Evolutionary conservation across 1,140 invertebrate genomes (phyloP), one percentile per base, ranked within the genome.

Genomic region (Scylla paramamosain): DNA sequence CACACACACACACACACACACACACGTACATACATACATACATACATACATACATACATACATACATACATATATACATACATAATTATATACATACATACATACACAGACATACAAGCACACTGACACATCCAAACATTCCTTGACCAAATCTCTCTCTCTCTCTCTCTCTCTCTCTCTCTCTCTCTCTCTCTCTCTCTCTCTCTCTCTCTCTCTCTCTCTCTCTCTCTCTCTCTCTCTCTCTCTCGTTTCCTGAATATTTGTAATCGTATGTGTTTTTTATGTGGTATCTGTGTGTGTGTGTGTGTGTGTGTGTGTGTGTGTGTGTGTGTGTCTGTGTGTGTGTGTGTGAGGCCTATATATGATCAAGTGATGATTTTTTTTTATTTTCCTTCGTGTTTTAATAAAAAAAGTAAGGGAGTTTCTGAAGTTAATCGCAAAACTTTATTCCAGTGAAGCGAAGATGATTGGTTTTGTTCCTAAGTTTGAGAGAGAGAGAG

Each of bases 401-500:
- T 77, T 77, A 77, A 77, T 77, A 0, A 77, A 77, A 77, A 20
- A 59, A 77, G 67, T 7, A n/a, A 77, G 25, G 20, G n/a, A 77
- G 12, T 77, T 77, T 77, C n/a, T 25, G 67, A 77, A n/a, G 25
- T n/a, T 77, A n/a, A 77, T 77, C n/a, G 67, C 20, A 12, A 77
- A 77, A 77, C 20, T 77, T 20, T 12, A n/a, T 20, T n/a, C 4
- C 25, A 7, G 67, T 77, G 25, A n/a, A 77, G 67, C 67, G 67
- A 77, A n/a, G 6, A 7, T 77, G 20, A 77, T 77, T 77, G 67
- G n/a, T 20, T 77, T 77, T 77, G 67, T 77, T 77, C 67, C 67
- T 77, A n/a, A 39, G 31, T 46, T 88, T 88, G 88, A 25, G 88
- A 91, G 89, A 91, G 46, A 91, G 89, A 59, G 89, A 91, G 89